Evolutionary conservation across 2,113 vertebrate species (phyloP), one percentile per base, ranked within the genome.

Genomic region (Melanotaenia duboulayi): DNA sequence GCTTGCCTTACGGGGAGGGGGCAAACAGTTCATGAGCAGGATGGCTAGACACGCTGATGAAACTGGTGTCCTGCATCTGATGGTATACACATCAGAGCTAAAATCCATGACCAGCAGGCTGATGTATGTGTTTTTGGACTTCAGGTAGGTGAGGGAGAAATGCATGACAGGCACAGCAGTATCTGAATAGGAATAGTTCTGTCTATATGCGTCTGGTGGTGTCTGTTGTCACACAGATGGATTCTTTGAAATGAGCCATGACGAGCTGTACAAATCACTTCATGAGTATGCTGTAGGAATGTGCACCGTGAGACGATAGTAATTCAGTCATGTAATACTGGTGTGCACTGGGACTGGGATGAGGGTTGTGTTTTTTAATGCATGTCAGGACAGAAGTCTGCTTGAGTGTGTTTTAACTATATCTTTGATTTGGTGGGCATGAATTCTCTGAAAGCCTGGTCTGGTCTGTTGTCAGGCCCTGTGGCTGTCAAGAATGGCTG

Each of bases 211-310:
- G 24, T 46, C 24, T 22, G 46, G 13, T 13, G 50, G 20, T 3
- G 42, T 22, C 28, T 22, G 32, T 54, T 54, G 39, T 68, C 49
- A 56, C 25, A 28, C 37, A 17, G 42, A 62, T 49, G 19, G 58
- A 69, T 40, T 69, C 22, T 61, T 52, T 62, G 28, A 76, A 76
- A 49, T 5, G 32, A 52, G 17, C 11, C 32, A 24, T 63, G 39
- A 42, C 51, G 51, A 63, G 25, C 2, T 23, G 12, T 14, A 40
- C 12, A 16, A n/a, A 65, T 22, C 22, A 64, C 51, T 46, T 20
- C 20, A 3, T 56, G n/a, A 12, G 11, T 37, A n/a, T 28, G 1
- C 14, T 24, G n/a, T 11, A 50, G 62, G 23, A 65, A 57, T 10
- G 13, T 24, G 23, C 49, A 25, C 22, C 52, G 25, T 44, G 19